Evolutionary conservation across 2,797 vertebrate genomes (phyloP).

Genomic region (Sebastes nivosus): DNA sequence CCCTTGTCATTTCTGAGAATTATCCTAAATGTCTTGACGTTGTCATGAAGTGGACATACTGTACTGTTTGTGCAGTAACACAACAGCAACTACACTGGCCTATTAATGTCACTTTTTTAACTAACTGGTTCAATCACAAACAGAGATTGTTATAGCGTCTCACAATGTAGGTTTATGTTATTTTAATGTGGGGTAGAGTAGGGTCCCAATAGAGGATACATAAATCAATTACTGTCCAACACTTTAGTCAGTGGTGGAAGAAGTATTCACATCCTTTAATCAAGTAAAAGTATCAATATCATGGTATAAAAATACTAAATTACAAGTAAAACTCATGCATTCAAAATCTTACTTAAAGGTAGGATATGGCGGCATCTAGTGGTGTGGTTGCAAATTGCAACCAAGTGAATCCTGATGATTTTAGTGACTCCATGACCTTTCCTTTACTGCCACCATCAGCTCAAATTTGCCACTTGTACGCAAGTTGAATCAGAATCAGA

Average conservation of each 20-base stretch:
- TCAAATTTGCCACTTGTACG: not conserved
- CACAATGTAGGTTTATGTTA: too few relatives aligned
- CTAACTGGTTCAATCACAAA: not conserved
- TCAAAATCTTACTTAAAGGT: not conserved
- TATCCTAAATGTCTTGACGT: not conserved
- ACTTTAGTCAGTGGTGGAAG: not conserved
- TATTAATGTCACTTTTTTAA: not conserved
- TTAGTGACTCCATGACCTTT: not conserved
- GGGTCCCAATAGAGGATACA: not conserved
- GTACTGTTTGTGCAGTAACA: not conserved
- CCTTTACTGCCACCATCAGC: not conserved
- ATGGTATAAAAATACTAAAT: not conserved
- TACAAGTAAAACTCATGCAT: not conserved
- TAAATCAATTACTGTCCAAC: not conserved
- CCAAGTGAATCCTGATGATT: not conserved
- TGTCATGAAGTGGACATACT: not conserved
- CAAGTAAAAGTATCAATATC: not conserved
- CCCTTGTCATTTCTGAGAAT: not conserved
- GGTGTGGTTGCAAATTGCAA: too few relatives aligned
- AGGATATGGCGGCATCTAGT: too few relatives aligned
- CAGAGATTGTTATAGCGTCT: not conserved
- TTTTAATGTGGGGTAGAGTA: not conserved
- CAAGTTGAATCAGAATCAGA: not conserved
- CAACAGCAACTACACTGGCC: not conserved
- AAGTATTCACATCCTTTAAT: not conserved